Base-by-base conservation (phyloP, 2,888 invertebrate species). In the Tetheella fluctuosa region DNA sequence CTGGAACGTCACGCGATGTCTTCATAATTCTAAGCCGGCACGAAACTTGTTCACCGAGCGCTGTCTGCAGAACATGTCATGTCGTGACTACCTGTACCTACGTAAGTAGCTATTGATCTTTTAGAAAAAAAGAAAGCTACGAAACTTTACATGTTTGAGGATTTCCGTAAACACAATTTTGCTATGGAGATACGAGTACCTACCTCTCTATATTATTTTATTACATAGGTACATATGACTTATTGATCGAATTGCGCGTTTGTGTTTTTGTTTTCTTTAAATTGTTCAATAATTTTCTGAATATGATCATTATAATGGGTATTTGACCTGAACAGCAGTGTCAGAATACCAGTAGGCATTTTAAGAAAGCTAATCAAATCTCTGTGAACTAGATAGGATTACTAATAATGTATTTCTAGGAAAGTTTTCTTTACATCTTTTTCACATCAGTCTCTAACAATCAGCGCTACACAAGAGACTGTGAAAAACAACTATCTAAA, bases 1-100 rank as follows among this genome's bases (percentile, higher is more conserved):
- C 76, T 65, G 74, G 80, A 81, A 77, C 76, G 81, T 82, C 88
- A 89, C 88, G 87, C 89, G 85, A 89, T 83, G 82, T 74, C 78
- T 78, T 77, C 76, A 78, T 83, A 81, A 84, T 77, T 75, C 70
- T 68, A 68, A 69, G 64, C 65, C 70, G 73, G 79, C 85, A 87
- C 87, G 85, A 79, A 83, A 74, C 70, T 75, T 69, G 72, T 65
- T 69, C 68, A 69, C 62, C 67, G 60, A 61, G 58, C 68, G 57
- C 55, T 54, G 64, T 42, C 62, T 55, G 65, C 59, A 66, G 62
- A 63, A 67, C 64, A 68, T 77, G 59, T 70, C 78, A 69, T 78
- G 71, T 71, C 79, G 64, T 71, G 73, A 70, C 73, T 76, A 74
- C 73, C 69, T 64, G 64, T 25, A 65, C 68, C 28, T 54, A 28